Evolutionary conservation across 2,888 invertebrate species (phyloP).

Genomic region (Amblyjoppa proteus): DNA sequence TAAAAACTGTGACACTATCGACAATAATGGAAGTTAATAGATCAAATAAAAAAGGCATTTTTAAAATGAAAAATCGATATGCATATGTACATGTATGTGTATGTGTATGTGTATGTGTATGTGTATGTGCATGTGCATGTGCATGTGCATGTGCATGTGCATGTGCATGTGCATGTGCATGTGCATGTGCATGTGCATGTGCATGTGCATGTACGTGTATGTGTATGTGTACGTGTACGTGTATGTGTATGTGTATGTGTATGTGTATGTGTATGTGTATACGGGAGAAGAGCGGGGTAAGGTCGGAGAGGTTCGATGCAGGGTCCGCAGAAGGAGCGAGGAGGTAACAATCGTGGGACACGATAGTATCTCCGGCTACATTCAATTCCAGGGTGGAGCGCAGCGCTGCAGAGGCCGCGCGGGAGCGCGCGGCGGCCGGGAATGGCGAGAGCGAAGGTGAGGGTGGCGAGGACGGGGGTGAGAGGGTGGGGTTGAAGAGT

Average conservation of each 20-base stretch:
- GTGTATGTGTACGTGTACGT: neutral
- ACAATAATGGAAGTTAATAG: too few relatives aligned
- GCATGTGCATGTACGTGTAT: neutral
- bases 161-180: too few relatives aligned
- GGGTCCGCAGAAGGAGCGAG: conserved; percentile 66
- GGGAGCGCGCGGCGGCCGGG: conserved; percentile 5
- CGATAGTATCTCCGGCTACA: conserved; percentile 67
- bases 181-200: too few relatives aligned
- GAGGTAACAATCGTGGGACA: conserved; percentile 73
- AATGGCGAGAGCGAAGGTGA: conserved; percentile 1
- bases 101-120: too few relatives aligned
- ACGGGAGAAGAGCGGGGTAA: conserved; percentile 11
- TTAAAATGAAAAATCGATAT: too few relatives aligned
- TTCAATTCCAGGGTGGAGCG: conserved; percentile 63
- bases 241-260: neutral
- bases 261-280: neutral
- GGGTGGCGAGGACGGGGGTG: neutral
- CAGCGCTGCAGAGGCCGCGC: conserved; percentile 32
- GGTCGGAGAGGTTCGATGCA: conserved; percentile 36
- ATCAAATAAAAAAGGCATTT: too few relatives aligned
- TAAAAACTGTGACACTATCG: too few relatives aligned
- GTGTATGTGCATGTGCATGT: too few relatives aligned
- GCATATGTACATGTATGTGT: too few relatives aligned
- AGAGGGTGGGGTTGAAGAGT: conserved; percentile 20
- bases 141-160: too few relatives aligned